Base-by-base conservation (phyloP, 2,113 vertebrate genomes). In the Thamnaconus septentrionalis region DNA sequence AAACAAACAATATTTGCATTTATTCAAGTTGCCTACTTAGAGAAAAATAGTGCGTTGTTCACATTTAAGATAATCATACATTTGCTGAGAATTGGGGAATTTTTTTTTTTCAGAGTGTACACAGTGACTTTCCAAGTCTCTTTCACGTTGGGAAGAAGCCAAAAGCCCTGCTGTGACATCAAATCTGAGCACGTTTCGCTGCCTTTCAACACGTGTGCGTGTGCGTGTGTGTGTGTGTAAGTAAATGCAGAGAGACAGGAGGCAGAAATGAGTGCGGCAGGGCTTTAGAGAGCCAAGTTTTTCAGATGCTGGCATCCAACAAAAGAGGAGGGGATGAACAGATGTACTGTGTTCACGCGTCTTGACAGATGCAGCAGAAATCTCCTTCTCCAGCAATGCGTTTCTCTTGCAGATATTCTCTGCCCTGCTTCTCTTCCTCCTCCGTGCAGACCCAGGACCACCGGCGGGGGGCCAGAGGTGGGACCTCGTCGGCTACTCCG, bases 301-400 rank as follows among this genome's bases (percentile, higher is more conserved):
- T 78, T 64, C 52, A 73, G 69, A 58, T 11, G 4, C 46, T 69
- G 81, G 76, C 77, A 77, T 66, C 47, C 79, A 53, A 84, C 5
- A 8, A 8, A 71, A 51, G 64, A 76, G 53, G 81, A 79, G 80
- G 66, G 61, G 52, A 70, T 52, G 80, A 86, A 79, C 84, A 88
- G 78, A 84, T 82, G 83, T 81, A 75, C 68, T 74, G 69, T 80
- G 85, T 82, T 78, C 79, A 72, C 62, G 73, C 50, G 40, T 81
- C 83, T 31, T 84, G 84, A 85, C 87, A 86, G 85, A 69, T 85
- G 76, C 58, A 71, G 39, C 82, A 80, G 70, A 83, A 69, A 76
- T 67, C 59, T 71, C 61, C 69, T 57, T 60, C 41, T 65, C 79
- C 69, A 63, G 59, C 41, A 1, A 60, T 80, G 66, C 4, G 49